These are phyloP conservation scores for Chesias legatella DNA, from an alignment of 2,888 invertebrate species.

Conservation along the genomic window DNA sequence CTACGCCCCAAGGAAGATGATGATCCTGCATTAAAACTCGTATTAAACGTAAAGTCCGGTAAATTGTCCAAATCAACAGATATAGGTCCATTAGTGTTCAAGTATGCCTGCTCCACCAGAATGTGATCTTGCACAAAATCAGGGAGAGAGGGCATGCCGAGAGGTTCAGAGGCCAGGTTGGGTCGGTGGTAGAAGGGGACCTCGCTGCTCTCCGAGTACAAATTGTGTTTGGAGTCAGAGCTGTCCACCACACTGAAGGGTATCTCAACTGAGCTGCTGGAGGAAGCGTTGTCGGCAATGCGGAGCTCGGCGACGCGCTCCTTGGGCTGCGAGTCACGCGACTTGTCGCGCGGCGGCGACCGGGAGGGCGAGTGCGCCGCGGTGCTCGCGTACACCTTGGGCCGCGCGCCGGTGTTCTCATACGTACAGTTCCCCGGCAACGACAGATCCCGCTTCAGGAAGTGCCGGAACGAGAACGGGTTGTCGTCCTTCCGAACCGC, in stretches of 20 bases:
- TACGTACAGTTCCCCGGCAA: constrained; percentile 79
- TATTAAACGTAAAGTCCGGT: constrained; percentile 84
- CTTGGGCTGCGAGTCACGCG: constrained; percentile 43
- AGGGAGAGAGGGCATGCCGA: constrained; percentile 85
- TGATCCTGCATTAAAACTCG: constrained; percentile 66
- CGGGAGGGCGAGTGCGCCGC: constrained; percentile 74
- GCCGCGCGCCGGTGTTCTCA: constrained; percentile 87
- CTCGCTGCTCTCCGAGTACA: constrained; percentile 62
- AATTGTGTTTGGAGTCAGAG: constrained; percentile 73
- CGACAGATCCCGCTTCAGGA: constrained; percentile 84
- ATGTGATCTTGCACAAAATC: constrained; percentile 95
- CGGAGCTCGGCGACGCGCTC: constrained; percentile 49
- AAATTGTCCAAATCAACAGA: constrained; percentile 83
- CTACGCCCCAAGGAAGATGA: constrained; percentile 61
- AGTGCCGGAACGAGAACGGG: constrained; percentile 92
- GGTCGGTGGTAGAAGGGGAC: constrained; percentile 67
- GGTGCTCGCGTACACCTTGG: constrained; percentile 83
- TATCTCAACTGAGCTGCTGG: constrained; percentile 70
- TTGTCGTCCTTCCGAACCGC: constrained; percentile 84
- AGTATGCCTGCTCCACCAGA: constrained; percentile 88
- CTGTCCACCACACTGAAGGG: constrained; percentile 74
- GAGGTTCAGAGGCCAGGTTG: constrained; percentile 65
- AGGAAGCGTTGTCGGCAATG: constrained; percentile 59
- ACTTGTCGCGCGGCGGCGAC: constrained; percentile 66
- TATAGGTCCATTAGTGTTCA: constrained; percentile 76